A percentile compares a stretch with the other conserved stretches of the same genome.
phyloP scores from a whole-genome alignment of 2,113 vertebrate species.

The Oreocharis arfaki region DNA sequence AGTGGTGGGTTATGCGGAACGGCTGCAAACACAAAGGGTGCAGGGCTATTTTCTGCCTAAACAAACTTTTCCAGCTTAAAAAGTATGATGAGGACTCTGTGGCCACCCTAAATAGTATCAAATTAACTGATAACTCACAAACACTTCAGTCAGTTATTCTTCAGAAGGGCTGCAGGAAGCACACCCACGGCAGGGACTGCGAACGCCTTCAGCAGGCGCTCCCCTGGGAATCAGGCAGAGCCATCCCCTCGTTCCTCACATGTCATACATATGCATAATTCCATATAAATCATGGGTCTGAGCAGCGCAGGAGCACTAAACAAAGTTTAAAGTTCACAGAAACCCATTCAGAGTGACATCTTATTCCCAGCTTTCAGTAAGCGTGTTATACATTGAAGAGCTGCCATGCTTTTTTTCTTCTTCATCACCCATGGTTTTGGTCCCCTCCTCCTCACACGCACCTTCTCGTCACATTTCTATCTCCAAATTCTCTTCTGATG shows the following conservation, averaged over 20 bases:
- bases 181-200: background rate
- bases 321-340: background rate
- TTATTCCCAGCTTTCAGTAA: conserved; percentile 37
- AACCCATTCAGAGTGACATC: background rate
- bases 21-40: background rate
- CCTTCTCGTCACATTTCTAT: background rate
- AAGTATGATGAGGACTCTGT: background rate
- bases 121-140: background rate
- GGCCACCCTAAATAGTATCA: background rate
- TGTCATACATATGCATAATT: background rate
- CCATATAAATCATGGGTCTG: background rate
- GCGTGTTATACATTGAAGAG: background rate
- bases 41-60: background rate
- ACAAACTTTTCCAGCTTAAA: background rate
- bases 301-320: background rate
- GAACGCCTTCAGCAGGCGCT: rapidly evolving
- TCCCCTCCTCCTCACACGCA: background rate
- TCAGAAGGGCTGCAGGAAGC: background rate
- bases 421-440: background rate
- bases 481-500: background rate
- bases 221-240: background rate
- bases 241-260: background rate
- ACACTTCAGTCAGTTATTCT: background rate
- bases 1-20: rapidly evolving
- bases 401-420: background rate